Base-by-base conservation (phyloP, 2,888 invertebrate genomes). In the Coelopa pilipes region DNA sequence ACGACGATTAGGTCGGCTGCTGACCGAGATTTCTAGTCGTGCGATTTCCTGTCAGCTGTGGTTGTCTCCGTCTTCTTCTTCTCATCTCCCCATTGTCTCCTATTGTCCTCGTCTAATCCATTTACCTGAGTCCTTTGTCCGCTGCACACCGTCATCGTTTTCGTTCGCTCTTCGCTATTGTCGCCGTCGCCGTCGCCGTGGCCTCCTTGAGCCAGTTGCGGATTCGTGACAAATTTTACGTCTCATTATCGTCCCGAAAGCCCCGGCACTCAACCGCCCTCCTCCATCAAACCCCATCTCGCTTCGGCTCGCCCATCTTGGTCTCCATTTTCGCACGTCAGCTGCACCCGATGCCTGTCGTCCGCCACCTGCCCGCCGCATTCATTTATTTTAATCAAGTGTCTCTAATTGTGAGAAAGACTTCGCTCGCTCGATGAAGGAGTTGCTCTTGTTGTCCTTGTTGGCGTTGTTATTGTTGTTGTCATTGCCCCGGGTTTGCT, bases 381-480 rank as follows among this genome's bases (percentile, higher is more conserved):
- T 49, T 62, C 21, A 70, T 62, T 70, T 63, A 70, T 70, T 70
- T 63, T 62, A 50, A 63, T 63, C 70, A 70, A 70, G 70, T 70
- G 62, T 70, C 70, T 62, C 63, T 70, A 70, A 70, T 71, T 63
- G 71, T 53, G 65, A 65, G 55, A 71, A 65, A 53, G 53, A 53
- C 53, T 53, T 53, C 53, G 53, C 13, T 13, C 10, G 13, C 13
- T 53, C 10, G 53, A 53, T 53, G 53, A 53, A 53, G 13, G 53
- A 53, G n/a, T 53, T 53, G 13, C 4, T 53, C 3, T 34, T 7
- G 4, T 34, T 34, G 34, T 34, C 7, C 4, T 2, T 34, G 34
- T 34, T 34, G 4, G 2, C 7, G 7, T 34, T 34, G 34, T 34
- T 7, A 34, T 34, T 34, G 34, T 34, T 34, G 34, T 34, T 34